These are phyloP conservation scores for Ischnura elegans DNA, from an alignment of 2,888 invertebrate genomes.

Conservation along the genomic window DNA sequence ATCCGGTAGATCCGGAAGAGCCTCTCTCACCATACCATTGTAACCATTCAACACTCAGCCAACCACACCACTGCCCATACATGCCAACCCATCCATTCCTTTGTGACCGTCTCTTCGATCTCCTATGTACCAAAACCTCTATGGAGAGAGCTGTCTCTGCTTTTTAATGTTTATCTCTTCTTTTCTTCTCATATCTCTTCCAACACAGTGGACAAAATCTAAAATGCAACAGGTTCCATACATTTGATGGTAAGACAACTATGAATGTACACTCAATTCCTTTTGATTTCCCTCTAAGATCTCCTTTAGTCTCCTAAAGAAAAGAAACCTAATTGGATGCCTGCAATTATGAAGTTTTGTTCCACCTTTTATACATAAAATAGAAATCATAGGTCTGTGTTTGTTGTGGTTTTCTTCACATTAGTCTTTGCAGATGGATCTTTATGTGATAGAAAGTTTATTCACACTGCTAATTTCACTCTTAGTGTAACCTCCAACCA, in stretches of 20 bases:
- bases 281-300: conserved; percentile 61
- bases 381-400: conserved; percentile 61
- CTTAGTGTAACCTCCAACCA: conserved; percentile 50
- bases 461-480: conserved; percentile 29
- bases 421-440: conserved; percentile 61
- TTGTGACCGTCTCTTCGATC: conserved; percentile 33
- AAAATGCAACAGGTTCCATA: conserved; percentile 67
- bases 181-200: conserved; percentile 66
- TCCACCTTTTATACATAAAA: conserved; percentile 51
- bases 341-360: conserved; percentile 49
- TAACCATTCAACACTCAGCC: conserved; percentile 41
- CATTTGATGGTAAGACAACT: conserved; percentile 67
- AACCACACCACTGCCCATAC: conserved; percentile 57
- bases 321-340: conserved; percentile 60
- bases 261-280: conserved; percentile 65
- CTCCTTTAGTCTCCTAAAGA: conserved; percentile 56
- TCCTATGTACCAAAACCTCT: conserved; percentile 59
- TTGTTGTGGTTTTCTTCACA: conserved; percentile 61
- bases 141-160: conserved; percentile 56
- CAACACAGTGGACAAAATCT: conserved; percentile 67
- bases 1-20: conserved; percentile 26
- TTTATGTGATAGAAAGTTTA: conserved; percentile 54
- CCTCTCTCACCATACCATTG: conserved; percentile 56
- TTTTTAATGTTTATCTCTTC: conserved; percentile 63
- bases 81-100: conserved; percentile 39